Evolutionary conservation across 2,113 vertebrate species (phyloP).

Genomic region (Corythornis cristatus): DNA sequence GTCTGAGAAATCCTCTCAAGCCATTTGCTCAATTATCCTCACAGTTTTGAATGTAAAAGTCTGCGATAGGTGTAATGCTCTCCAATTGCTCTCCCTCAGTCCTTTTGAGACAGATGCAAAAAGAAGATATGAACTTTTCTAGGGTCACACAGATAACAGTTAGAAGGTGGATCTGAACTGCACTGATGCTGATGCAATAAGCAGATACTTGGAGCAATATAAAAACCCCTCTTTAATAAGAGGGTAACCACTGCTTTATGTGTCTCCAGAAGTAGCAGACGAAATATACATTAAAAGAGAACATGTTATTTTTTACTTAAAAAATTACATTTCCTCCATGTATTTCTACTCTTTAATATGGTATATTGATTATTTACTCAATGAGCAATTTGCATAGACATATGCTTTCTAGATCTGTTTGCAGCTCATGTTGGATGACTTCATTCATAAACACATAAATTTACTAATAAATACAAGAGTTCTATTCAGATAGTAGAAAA

Average conservation of each 20-base stretch:
- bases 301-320: not conserved
- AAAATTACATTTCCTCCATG: not conserved
- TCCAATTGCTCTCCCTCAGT: not conserved
- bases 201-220: not conserved
- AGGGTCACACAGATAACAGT: not conserved
- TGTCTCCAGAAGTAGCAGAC: not conserved
- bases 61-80: not conserved
- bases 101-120: not conserved
- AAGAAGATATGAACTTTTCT: not conserved
- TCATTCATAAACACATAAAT: slow-evolving; percentile 7
- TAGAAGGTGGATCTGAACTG: not conserved
- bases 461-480: not conserved
- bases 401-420: not conserved
- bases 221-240: not conserved
- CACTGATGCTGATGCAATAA: not conserved
- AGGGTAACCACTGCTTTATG: not conserved
- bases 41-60: not conserved
- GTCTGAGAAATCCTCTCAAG: not conserved
- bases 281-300: not conserved
- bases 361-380: not conserved
- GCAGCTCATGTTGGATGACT: not conserved
- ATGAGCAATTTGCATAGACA: not conserved
- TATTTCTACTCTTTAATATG: not conserved
- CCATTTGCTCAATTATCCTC: not conserved
- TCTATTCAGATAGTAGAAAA: slow-evolving; percentile 38